A percentile compares a stretch with the other conserved stretches of the same genome.
Evolutionary conservation across 1,140 invertebrate genomes (phyloP).

Genomic region (Rhyacophila brunnea): DNA sequence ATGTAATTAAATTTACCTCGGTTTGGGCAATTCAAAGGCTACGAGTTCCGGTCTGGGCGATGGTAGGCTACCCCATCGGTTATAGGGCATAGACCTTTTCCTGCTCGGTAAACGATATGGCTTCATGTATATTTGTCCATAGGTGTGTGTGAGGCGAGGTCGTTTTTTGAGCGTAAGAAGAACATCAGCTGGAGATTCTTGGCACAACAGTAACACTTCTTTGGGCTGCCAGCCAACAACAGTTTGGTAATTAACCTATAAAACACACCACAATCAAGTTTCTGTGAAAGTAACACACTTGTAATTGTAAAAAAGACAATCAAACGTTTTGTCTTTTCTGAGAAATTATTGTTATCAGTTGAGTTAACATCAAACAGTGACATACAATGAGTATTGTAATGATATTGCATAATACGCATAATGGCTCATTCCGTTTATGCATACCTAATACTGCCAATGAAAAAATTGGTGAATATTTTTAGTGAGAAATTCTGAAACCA

Average conservation of each 20-base stretch:
- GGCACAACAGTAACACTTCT: constrained; percentile 74
- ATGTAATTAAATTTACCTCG: constrained; percentile 55
- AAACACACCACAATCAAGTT: background rate
- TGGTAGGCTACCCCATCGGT: constrained; percentile 67
- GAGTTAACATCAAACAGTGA: too few species aligned
- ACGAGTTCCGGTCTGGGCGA: constrained; percentile 65
- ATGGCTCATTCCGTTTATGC: too few species aligned
- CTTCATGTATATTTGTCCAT: constrained; percentile 80
- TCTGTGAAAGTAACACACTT: too few species aligned
- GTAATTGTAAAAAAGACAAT: too few species aligned
- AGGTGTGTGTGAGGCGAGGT: constrained; percentile 79
- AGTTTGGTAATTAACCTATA: constrained; percentile 85
- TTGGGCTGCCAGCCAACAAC: constrained; percentile 86
- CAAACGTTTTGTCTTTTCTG: too few species aligned
- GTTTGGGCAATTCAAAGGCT: constrained; percentile 60
- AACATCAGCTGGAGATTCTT: constrained; percentile 77
- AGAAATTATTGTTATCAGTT: too few species aligned
- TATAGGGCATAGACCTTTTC: constrained; percentile 63
- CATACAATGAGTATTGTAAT: too few species aligned
- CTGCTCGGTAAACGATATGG: constrained; percentile 75
- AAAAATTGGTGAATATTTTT: too few species aligned
- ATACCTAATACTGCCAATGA: too few species aligned
- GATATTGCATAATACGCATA: too few species aligned
- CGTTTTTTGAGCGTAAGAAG: constrained; percentile 81
- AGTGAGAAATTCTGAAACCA: too few species aligned